Evolutionary conservation across 2,888 invertebrate genomes (phyloP), one percentile per base, ranked within the genome.

Genomic region (Melanostoma mellinum): DNA sequence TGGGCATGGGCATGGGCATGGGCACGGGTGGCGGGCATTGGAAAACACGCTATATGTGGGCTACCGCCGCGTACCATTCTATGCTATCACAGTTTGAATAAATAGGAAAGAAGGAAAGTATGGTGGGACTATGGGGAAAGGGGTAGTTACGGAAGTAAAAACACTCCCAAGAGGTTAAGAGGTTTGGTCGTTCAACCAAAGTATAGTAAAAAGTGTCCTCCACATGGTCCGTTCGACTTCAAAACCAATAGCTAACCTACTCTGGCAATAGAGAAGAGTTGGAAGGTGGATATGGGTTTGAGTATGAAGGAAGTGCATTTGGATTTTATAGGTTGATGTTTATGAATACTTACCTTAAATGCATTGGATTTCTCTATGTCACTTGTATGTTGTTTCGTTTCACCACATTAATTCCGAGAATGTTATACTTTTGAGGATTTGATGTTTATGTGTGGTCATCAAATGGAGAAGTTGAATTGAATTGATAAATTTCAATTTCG

Each of bases 131-230:
- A 20, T 20, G 20, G 20, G 20, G n/a, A n/a, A 20, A 20, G 20
- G 20, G 20, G 20, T 20, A 20, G 20, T 20, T 20, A 38, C 40
- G 33, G 48, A 56, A 42, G 6, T 35, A 8, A 8, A 55, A 55
- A 42, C 65, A 33, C 46, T 38, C 33, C 35, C 42, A 2, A 10
- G 61, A 74, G 74, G 79, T 58, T 69, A 71, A 75, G 63, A 71
- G 75, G 38, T 81, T 81, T 75, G 80, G 58, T 81, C 65, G 20
- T 65, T 80, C 69, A 75, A 80, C 63, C 58, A 71, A 58, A 80
- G 56, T 71, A 58, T 63, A 75, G 38, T 58, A 63, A 69, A 75
- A 58, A 52, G 44, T 75, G 65, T 56, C 80, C 58, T 71, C 46
- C 65, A 48, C 56, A 52, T 50, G 56, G 69, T 69, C 50, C 61